Percentiles rank a stretch among this genome's conserved stretches.
Conservation (phyloP, 2,113 vertebrate genomes). For the Cebus imitator region DNA sequence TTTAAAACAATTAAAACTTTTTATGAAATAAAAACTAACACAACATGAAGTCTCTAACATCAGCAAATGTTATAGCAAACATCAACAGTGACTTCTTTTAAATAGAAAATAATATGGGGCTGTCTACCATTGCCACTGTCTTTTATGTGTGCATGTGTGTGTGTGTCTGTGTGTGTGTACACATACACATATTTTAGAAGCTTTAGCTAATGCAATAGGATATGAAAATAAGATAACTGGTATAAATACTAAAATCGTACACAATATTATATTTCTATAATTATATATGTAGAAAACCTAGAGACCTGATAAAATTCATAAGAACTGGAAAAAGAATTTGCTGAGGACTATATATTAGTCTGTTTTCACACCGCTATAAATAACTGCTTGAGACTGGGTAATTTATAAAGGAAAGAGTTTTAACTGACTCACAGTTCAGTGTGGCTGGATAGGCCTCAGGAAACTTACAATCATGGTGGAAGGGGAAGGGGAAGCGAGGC, state of each 20-base stretch:
- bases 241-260: not conserved
- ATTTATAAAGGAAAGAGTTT: too few relatives aligned
- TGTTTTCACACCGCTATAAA: too few relatives aligned
- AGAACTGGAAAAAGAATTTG: not conserved
- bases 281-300: not conserved
- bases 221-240: not conserved
- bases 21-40: not conserved
- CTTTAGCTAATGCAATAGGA: not conserved
- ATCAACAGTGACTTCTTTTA: not conserved
- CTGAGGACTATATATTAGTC: not conserved
- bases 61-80: not conserved
- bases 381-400: too few relatives aligned
- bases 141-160: not conserved
- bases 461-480: too few relatives aligned
- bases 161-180: not conserved
- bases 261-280: not conserved
- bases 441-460: too few relatives aligned
- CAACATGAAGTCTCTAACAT: not conserved
- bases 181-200: not conserved
- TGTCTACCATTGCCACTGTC: not conserved
- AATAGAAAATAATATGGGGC: not conserved
- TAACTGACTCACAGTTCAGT: too few relatives aligned
- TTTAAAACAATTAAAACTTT: not conserved
- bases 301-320: not conserved
- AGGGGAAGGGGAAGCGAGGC: too few relatives aligned